Evolutionary conservation across 2,888 invertebrate genomes (phyloP).

Genomic region (Yponomeuta sedellus): DNA sequence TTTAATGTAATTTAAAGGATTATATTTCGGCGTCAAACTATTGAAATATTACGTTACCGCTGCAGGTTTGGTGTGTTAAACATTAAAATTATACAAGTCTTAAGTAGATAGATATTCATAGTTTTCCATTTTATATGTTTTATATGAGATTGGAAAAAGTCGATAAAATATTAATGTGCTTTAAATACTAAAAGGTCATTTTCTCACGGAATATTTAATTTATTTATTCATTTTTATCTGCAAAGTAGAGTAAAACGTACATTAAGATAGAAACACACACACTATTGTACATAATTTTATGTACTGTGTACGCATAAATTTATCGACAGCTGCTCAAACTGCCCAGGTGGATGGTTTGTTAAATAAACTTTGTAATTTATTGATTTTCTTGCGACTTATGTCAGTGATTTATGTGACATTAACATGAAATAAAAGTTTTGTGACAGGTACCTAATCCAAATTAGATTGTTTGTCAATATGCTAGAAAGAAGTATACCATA

Average conservation of each 20-base stretch:
- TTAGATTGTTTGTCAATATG: too few relatives aligned
- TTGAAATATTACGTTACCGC: neutral
- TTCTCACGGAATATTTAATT: neutral
- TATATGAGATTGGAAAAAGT: neutral
- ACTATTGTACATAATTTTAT: neutral
- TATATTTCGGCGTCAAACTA: neutral
- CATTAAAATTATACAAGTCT: neutral
- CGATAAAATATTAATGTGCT: neutral
- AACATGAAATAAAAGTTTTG: neutral
- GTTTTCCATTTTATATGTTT: conserved; percentile 1
- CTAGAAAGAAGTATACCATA: too few relatives aligned
- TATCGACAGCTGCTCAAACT: neutral
- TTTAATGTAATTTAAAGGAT: neutral
- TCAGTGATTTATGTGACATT: neutral
- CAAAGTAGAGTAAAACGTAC: neutral
- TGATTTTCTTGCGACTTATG: neutral
- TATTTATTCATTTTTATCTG: neutral
- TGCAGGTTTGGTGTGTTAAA: neutral
- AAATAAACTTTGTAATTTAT: neutral
- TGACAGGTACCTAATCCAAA: too few relatives aligned
- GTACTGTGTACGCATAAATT: neutral
- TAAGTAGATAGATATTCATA: neutral
- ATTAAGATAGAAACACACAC: too few relatives aligned
- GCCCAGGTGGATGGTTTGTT: neutral
- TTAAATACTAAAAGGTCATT: neutral